Evolutionary conservation across 1,140 invertebrate species (phyloP), one percentile per base, ranked within the genome.

Genomic region (Calliphora vicina): DNA sequence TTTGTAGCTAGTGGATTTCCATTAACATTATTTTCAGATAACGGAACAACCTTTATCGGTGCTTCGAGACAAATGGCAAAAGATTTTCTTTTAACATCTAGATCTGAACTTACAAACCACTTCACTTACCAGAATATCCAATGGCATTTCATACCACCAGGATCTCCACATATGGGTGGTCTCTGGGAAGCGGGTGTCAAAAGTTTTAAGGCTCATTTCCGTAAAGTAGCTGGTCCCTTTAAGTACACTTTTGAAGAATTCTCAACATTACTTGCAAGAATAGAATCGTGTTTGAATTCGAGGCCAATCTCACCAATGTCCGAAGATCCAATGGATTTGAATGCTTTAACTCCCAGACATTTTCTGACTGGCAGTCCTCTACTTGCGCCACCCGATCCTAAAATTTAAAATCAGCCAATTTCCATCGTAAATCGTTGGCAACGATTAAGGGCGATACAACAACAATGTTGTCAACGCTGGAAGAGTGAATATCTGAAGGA

Each of bases 41-140:
- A 87, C 81, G 88, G 86, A 2, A 89, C 84, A 20, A 91, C 88
- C 83, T 91, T 91, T 84, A 83, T 89, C 23, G 86, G 88, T 12
- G 86, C 86, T 45, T 78, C 84, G 17, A 85, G 73, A 43, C 42
- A 86, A 82, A 83, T 43, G 45, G 45, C 35, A n/a, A 85, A 90
- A 15, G 85, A 86, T 73, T 72, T 35, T 43, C 29, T 85, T 25
- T 89, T 90, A 84, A 42, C 45, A 81, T 57, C 29, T 10, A 26
- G 20, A 26, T 50, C 15, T 8, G 67, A 82, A 27, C 15, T 81
- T 8, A 25, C 25, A 17, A 17, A 25, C 0, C 2, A 74, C 45
- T 25, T 84, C 10, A 45, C 83, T 20, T 10, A 1, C 15, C 20
- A 57, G 5, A 17, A 42, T n/a, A 84, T 78, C 15, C 20, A 74